Evolutionary conservation across 1,140 invertebrate species (phyloP).

Genomic region (Scaptomyza hsui): DNA sequence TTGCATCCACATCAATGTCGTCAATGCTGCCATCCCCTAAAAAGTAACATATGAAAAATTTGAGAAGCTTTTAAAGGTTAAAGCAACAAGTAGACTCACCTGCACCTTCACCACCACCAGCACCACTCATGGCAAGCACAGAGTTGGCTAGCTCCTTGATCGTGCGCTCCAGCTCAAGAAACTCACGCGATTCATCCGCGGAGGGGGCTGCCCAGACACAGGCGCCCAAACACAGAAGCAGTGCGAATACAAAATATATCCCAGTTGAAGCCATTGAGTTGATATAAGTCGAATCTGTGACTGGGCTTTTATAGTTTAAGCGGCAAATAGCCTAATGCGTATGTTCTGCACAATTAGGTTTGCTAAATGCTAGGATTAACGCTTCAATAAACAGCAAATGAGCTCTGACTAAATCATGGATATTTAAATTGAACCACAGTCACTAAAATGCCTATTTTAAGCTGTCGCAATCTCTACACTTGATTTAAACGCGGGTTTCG

Average conservation of each 20-base stretch:
- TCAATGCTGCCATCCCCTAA: conserved; percentile 1
- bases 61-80: not conserved
- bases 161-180: conserved; percentile 52
- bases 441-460: too few relatives aligned
- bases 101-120: not conserved
- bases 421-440: conserved; percentile 8
- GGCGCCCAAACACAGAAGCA: conserved; percentile 29
- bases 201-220: conserved; percentile 41
- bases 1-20: conserved; percentile 2
- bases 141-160: conserved; percentile 64
- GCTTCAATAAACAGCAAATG: conserved; percentile 55
- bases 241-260: conserved; percentile 3
- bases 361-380: conserved; percentile 1
- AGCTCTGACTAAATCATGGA: conserved; percentile 12
- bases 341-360: conserved; percentile 46
- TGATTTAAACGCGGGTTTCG: too few relatives aligned
- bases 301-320: conserved; percentile 37
- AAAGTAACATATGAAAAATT: not conserved
- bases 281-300: not conserved
- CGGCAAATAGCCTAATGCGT: not conserved
- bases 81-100: not conserved
- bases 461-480: too few relatives aligned
- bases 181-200: conserved; percentile 41
- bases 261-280: conserved; percentile 34
- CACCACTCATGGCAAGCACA: conserved; percentile 51